These are phyloP conservation scores for Daktulosphaira vitifoliae DNA, from an alignment of 1,140 invertebrate species.

Conservation along the genomic window DNA sequence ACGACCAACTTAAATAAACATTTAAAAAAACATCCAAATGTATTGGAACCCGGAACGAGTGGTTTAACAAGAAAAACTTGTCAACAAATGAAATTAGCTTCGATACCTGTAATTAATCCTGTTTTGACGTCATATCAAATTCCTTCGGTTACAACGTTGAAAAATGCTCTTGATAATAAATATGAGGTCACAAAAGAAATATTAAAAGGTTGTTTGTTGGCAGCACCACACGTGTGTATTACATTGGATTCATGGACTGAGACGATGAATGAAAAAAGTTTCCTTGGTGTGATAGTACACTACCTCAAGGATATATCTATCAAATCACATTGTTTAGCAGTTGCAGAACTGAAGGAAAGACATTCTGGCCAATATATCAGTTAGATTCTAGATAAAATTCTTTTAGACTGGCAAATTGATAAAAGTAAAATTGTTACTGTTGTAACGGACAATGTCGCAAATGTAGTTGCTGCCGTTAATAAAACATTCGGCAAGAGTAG, in stretches of 20 bases:
- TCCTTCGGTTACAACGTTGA: constrained; percentile 40
- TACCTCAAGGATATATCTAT: constrained; percentile 36
- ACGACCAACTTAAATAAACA: constrained; percentile 1
- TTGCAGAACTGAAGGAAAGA: constrained; percentile 19
- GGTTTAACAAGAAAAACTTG: background rate
- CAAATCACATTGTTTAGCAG: constrained; percentile 20
- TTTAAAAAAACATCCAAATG: constrained; percentile 1
- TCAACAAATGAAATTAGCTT: constrained; percentile 1
- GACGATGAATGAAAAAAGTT: constrained; percentile 37
- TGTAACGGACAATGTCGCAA: constrained; percentile 44
- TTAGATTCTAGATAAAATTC: constrained; percentile 35
- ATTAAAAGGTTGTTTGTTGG: constrained; percentile 37
- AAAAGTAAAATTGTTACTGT: constrained; percentile 43
- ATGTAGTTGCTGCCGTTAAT: constrained; percentile 42
- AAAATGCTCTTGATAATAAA: constrained; percentile 40
- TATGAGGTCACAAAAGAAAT: constrained; percentile 40
- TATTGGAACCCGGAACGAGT: background rate
- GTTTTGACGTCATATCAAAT: constrained; percentile 41
- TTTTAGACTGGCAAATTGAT: constrained; percentile 42
- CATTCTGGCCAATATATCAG: constrained; percentile 39
- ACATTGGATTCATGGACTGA: constrained; percentile 41
- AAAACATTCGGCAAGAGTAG: constrained; percentile 41
- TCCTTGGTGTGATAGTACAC: constrained; percentile 37
- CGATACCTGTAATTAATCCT: constrained; percentile 2
- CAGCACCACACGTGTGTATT: constrained; percentile 36